A percentile compares a stretch with the other conserved stretches of the same genome.
phyloP scores from a whole-genome alignment of 2,113 vertebrate genomes.

The Rissa tridactyla region DNA sequence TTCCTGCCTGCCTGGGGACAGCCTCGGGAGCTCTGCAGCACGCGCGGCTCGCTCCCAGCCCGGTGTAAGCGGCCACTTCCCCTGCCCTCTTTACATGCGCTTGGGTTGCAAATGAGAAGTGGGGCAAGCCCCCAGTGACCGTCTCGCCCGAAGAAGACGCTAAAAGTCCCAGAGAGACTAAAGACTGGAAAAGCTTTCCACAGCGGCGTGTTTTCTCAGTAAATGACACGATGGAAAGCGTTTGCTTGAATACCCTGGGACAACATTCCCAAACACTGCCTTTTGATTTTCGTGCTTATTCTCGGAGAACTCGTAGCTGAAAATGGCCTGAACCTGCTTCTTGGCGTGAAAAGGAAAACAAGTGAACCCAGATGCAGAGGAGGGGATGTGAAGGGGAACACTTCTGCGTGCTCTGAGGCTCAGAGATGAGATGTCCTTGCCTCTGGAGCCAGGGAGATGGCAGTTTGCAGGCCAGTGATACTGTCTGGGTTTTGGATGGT shows the following conservation, averaged over 20 bases:
- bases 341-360: neutral
- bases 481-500: neutral
- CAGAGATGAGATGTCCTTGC: neutral
- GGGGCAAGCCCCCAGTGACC: neutral
- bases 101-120: neutral
- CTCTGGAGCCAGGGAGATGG: neutral
- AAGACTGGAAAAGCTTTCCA: neutral
- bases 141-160: fast-evolving
- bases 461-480: neutral
- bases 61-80: neutral
- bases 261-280: neutral
- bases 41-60: neutral
- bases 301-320: neutral
- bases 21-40: neutral
- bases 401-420: neutral
- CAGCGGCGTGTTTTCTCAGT: neutral
- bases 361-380: neutral
- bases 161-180: neutral
- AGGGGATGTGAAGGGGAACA: neutral
- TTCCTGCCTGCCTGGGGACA: neutral
- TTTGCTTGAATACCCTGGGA: neutral
- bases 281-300: neutral
- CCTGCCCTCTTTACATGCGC: neutral
- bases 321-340: neutral
- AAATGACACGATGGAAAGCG: neutral